A percentile compares a stretch with the other conserved stretches of the same genome.
Conservation (phyloP, 2,888 invertebrate species). For the Meiosimyza platycephala region DNA sequence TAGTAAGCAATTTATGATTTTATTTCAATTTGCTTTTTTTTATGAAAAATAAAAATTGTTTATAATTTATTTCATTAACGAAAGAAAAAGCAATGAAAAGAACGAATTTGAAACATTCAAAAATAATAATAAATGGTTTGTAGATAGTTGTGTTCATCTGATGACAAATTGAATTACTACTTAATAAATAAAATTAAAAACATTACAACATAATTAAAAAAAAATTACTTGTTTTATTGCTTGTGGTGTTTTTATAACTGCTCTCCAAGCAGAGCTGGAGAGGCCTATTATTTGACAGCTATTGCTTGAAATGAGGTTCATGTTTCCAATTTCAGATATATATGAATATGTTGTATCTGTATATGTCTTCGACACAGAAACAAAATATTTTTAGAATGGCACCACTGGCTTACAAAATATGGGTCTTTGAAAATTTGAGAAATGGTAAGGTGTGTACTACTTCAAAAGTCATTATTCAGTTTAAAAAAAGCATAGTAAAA, state of each 20-base stretch:
- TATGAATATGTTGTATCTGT: too few species aligned
- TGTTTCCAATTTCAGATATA: too few species aligned
- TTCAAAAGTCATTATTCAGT: too few species aligned
- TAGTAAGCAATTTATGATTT: constrained; percentile 26
- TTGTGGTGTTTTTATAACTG: neutral
- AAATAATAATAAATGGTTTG: constrained; percentile 47
- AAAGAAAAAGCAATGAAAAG: constrained; percentile 36
- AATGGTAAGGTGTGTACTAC: too few species aligned
- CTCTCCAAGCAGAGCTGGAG: neutral
- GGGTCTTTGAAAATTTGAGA: too few species aligned
- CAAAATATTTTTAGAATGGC: too few species aligned
- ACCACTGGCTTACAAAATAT: too few species aligned
- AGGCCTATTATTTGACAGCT: neutral
- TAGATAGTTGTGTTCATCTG: constrained; percentile 35
- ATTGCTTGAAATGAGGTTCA: neutral
- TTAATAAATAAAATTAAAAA: constrained; percentile 25
- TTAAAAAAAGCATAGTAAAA: too few species aligned
- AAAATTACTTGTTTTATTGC: constrained; percentile 41
- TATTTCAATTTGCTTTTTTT: neutral
- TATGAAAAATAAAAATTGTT: constrained; percentile 45
- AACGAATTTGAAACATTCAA: constrained; percentile 32
- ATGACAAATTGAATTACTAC: constrained; percentile 25
- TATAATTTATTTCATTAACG: constrained; percentile 35
- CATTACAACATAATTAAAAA: constrained; percentile 5
- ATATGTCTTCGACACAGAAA: too few species aligned